phyloP scores from a whole-genome alignment of 64 coral and sea anemone species.

The Acropora tenuis region DNA sequence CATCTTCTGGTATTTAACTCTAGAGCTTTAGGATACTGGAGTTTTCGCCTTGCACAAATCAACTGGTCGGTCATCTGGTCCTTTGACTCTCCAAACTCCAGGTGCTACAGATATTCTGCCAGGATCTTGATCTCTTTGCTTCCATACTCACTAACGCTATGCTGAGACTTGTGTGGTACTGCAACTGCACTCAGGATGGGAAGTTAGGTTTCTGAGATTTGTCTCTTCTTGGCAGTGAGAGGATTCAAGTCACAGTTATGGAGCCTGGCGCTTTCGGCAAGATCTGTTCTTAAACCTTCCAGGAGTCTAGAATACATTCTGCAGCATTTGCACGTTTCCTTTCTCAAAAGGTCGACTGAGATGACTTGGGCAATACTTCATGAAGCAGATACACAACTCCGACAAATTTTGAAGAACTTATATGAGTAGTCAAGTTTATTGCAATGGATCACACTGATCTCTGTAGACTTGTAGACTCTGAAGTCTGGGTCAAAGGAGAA shows the following conservation, averaged over 20 bases:
- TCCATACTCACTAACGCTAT: conserved; percentile 47
- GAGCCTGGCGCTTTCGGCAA: conserved; percentile 45
- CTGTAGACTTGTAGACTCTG: conserved; percentile 24
- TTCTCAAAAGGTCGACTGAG: conserved; percentile 65
- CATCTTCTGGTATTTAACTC: conserved; percentile 42
- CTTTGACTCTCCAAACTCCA: conserved; percentile 6
- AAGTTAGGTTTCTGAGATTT: conserved; percentile 47
- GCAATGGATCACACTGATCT: conserved; percentile 48
- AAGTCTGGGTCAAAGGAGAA: conserved; percentile 57
- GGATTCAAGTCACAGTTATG: conserved; percentile 11
- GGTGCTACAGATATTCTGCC: conserved; percentile 66
- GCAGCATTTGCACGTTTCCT: conserved; percentile 53
- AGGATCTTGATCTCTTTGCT: conserved; percentile 50
- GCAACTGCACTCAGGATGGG: conserved; percentile 33
- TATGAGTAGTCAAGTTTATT: conserved; percentile 45
- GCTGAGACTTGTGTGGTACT: conserved; percentile 40
- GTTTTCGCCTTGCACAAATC: conserved; percentile 48
- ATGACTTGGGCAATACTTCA: conserved; percentile 55
- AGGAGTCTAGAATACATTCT: conserved; percentile 52
- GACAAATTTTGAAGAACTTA: conserved; percentile 43
- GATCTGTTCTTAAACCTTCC: conserved; percentile 49
- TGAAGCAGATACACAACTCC: conserved; percentile 60
- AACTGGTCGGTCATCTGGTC: conserved; percentile 53
- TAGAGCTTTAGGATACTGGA: conserved; percentile 57
- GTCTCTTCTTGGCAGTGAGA: conserved; percentile 45